phyloP scores from a whole-genome alignment of 2,888 invertebrate genomes.

The Amphipyra berbera region DNA sequence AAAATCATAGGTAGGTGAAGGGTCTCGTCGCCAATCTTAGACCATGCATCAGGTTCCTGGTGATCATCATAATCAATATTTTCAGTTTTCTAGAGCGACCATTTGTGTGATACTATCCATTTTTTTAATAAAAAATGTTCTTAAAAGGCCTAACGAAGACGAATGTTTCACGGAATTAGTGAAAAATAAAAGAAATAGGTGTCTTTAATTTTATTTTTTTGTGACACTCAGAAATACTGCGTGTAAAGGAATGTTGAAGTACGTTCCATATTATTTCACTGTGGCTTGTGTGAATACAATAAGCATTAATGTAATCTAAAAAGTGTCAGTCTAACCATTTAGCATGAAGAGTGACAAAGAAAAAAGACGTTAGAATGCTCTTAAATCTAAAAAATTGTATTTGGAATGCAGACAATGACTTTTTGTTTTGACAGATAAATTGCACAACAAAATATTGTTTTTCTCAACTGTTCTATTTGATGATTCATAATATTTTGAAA shows the following conservation, averaged over 20 bases:
- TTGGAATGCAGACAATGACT: slow-evolving; percentile 57
- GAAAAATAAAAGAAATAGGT: too few relatives aligned
- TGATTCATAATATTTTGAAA: slow-evolving; percentile 74
- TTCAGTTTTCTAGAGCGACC: too few relatives aligned
- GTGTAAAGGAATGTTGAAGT: background rate
- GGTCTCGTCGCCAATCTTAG: too few relatives aligned
- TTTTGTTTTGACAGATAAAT: slow-evolving; percentile 66
- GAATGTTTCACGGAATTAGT: too few relatives aligned
- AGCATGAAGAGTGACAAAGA: background rate
- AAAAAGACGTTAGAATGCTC: slow-evolving; percentile 1
- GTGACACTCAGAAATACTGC: background rate
- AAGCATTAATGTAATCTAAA: background rate
- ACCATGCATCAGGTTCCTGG: too few relatives aligned
- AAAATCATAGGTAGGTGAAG: too few relatives aligned
- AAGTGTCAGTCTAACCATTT: background rate
- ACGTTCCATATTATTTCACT: background rate
- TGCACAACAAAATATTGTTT: slow-evolving; percentile 73
- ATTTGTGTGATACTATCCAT: too few relatives aligned
- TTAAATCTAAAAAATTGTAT: accelerated
- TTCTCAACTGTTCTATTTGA: slow-evolving; percentile 72
- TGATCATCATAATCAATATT: too few relatives aligned
- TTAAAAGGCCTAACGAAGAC: too few relatives aligned
- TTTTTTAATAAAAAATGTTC: too few relatives aligned
- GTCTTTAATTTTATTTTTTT: too few relatives aligned
- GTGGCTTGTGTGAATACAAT: background rate